Conservation (phyloP, 2,113 vertebrate genomes). For the Noctilio leporinus region DNA sequence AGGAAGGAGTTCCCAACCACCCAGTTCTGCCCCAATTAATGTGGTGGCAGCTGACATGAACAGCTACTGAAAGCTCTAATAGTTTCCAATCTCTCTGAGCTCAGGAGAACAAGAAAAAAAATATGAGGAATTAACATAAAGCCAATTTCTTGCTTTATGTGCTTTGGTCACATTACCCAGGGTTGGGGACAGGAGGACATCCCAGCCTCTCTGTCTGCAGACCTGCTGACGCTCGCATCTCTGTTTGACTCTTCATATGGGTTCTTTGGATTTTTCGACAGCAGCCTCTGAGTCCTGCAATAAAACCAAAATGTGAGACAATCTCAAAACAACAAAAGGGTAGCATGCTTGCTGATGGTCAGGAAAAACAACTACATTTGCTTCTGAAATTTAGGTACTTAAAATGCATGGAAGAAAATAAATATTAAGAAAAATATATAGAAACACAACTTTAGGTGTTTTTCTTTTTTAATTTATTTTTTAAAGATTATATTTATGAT, state of each 20-base stretch:
- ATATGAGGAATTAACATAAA: not conserved
- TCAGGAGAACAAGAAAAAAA: not conserved
- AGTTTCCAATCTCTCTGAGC: conserved; percentile 66
- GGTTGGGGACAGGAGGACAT: conserved; percentile 70
- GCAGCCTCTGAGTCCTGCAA: conserved; percentile 74
- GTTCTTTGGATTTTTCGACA: conserved; percentile 75
- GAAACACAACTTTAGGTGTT: not conserved
- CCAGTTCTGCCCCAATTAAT: conserved; percentile 48
- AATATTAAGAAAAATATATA: not conserved
- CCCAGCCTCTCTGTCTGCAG: conserved; percentile 67
- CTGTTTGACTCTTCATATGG: conserved; percentile 77
- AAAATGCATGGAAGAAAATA: not conserved
- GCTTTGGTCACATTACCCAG: conserved; percentile 79
- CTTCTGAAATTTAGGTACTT: not conserved
- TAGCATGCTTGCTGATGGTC: not conserved
- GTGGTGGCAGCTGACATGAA: conserved; percentile 72
- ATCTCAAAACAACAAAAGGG: not conserved
- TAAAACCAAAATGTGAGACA: conserved; percentile 58
- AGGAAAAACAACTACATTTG: not conserved
- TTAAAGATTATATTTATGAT: no score
- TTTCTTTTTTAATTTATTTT: no score
- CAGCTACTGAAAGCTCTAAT: conserved; percentile 65
- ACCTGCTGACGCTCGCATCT: conserved; percentile 57
- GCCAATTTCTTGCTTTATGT: not conserved
- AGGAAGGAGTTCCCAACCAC: not conserved